Percentiles rank a stretch among this genome's conserved stretches.
These are phyloP conservation scores for Anticlea derivata DNA, from an alignment of 2,888 invertebrate genomes.

Conservation along the genomic window DNA sequence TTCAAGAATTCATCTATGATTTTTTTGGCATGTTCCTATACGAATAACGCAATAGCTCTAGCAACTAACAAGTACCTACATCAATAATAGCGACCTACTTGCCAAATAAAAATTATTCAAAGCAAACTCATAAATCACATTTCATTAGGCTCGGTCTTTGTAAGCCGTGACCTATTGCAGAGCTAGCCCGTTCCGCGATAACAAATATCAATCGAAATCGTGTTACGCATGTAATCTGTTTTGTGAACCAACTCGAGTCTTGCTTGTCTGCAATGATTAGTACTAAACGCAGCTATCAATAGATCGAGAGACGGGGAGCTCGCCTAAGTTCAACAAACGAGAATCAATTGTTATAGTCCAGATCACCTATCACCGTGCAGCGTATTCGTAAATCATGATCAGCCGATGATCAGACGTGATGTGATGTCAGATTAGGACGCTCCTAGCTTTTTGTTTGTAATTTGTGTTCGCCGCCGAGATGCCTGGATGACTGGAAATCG, in stretches of 20 bases:
- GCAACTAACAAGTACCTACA: conserved; percentile 5
- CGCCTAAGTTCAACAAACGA: conserved; percentile 64
- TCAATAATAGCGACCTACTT: conserved; percentile 37
- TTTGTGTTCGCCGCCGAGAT: conserved; percentile 74
- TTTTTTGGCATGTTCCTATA: not conserved
- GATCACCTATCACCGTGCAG: conserved; percentile 76
- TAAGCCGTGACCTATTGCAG: conserved; percentile 63
- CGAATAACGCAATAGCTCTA: conserved; percentile 3
- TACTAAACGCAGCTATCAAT: conserved; percentile 22
- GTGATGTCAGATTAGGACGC: conserved; percentile 78
- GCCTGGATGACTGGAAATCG: conserved; percentile 74
- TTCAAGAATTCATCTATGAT: conserved; percentile 37
- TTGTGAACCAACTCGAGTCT: conserved; percentile 14
- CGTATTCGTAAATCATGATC: conserved; percentile 81
- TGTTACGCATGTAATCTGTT: conserved; percentile 22
- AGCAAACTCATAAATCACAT: conserved; percentile 63
- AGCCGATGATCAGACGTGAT: conserved; percentile 76
- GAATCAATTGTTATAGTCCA: conserved; percentile 69
- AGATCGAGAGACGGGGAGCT: conserved; percentile 30
- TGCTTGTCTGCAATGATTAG: conserved; percentile 20
- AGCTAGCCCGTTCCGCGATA: conserved; percentile 44
- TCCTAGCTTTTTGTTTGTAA: conserved; percentile 78
- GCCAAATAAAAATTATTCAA: conserved; percentile 52
- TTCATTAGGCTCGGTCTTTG: conserved; percentile 55
- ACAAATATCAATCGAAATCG: conserved; percentile 36